Evolutionary conservation across 2,797 vertebrate genomes (phyloP).

Genomic region (Tauraco hartlaubi): DNA sequence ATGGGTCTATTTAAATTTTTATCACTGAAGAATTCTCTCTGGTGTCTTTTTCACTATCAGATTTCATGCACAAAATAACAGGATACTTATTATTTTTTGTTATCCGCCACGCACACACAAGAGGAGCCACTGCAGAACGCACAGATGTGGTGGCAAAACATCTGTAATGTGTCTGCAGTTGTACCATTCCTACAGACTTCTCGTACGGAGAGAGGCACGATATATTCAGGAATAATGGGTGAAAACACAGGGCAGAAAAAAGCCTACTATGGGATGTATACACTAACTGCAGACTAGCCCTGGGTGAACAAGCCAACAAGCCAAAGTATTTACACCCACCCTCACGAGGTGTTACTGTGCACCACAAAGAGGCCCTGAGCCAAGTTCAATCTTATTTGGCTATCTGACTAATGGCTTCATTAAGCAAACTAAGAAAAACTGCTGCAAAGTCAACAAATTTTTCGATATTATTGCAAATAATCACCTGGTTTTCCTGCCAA

Average conservation of each 20-base stretch:
- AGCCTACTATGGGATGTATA: background rate
- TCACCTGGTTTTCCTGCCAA: slow-evolving; percentile 21
- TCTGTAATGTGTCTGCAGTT: background rate
- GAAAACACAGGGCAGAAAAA: background rate
- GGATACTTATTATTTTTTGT: slow-evolving; percentile 42
- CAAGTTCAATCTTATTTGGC: slow-evolving; percentile 33
- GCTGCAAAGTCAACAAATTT: slow-evolving; percentile 18
- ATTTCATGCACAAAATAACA: slow-evolving; percentile 64
- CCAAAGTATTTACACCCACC: background rate
- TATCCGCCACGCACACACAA: background rate
- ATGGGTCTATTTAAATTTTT: slow-evolving; percentile 74
- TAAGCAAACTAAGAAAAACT: slow-evolving; percentile 6
- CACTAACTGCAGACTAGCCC: background rate
- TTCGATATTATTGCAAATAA: slow-evolving; percentile 23
- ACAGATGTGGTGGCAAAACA: background rate
- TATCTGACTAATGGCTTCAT: background rate
- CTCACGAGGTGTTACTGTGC: background rate
- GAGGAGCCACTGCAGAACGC: background rate
- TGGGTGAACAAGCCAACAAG: background rate
- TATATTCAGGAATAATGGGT: background rate
- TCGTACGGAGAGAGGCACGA: fast-evolving
- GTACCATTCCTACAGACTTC: background rate
- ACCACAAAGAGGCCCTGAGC: fast-evolving
- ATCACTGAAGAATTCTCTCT: slow-evolving; percentile 59
- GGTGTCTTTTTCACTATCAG: slow-evolving; percentile 68